Evolutionary conservation across 1,140 invertebrate genomes (phyloP).

Genomic region (Drosophila nebulosa): DNA sequence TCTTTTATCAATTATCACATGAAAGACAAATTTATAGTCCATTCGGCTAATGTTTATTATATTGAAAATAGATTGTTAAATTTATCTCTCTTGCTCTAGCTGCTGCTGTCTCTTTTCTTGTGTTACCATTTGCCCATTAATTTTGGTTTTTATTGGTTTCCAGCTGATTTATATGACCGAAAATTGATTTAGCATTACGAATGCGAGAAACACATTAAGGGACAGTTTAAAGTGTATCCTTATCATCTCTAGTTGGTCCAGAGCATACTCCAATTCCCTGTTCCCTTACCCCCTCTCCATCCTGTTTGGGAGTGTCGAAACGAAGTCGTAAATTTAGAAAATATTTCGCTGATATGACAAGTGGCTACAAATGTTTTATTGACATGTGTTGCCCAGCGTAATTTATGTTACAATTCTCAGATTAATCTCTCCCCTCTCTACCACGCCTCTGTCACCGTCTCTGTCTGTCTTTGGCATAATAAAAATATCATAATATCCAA

Average conservation of each 20-base stretch:
- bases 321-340: conserved; percentile 48
- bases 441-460: background rate
- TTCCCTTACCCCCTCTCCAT: background rate
- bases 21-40: conserved; percentile 32
- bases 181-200: conserved; percentile 66
- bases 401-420: conserved; percentile 70
- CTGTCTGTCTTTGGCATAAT: conserved; percentile 24
- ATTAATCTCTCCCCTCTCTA: conserved; percentile 12
- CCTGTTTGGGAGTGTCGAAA: conserved; percentile 25
- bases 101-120: background rate
- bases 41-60: conserved; percentile 45
- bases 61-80: conserved; percentile 58
- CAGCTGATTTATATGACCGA: conserved; percentile 56
- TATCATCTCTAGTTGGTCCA: conserved; percentile 20
- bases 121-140: background rate
- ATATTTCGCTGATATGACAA: conserved; percentile 66
- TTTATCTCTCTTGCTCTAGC: conserved; percentile 41
- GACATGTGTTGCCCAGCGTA: conserved; percentile 65
- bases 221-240: conserved; percentile 47
- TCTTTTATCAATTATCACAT: conserved; percentile 30
- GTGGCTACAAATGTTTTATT: conserved; percentile 63
- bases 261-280: conserved; percentile 11
- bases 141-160: conserved; percentile 29
- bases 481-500: conserved; percentile 73
- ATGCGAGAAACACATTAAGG: conserved; percentile 46